These are phyloP conservation scores for Hylyphantes graminicola DNA, from an alignment of 1,140 invertebrate genomes.

Conservation along the genomic window DNA sequence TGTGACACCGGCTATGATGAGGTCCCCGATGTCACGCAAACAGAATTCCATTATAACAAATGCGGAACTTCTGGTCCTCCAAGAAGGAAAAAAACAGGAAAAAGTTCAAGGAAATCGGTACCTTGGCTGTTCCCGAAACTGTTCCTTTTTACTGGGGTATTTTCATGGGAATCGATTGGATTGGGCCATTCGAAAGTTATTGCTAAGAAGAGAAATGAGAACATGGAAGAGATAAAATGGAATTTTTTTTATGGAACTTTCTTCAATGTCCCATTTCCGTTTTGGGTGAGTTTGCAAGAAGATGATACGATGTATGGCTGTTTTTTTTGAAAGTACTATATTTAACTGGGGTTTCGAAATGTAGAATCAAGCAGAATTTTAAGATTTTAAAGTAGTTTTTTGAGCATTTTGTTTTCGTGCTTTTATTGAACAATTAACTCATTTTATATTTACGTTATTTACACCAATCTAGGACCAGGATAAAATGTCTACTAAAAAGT, in stretches of 20 bases:
- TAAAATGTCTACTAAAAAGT: no score
- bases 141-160: constrained; percentile 27
- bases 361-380: no score
- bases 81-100: neutral
- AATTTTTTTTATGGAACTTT: constrained; percentile 29
- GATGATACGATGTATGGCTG: neutral
- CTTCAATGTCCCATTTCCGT: constrained; percentile 33
- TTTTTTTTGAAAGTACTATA: no score
- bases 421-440: no score
- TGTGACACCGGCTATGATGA: constrained; percentile 26
- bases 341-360: no score
- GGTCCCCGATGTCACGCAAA: constrained; percentile 14
- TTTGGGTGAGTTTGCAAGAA: constrained; percentile 27
- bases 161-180: constrained; percentile 39
- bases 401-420: no score
- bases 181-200: constrained; percentile 40
- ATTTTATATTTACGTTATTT: no score
- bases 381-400: no score
- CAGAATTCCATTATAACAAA: constrained; percentile 38
- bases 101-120: neutral
- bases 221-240: constrained; percentile 33
- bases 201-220: constrained; percentile 38
- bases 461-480: no score
- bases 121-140: constrained; percentile 14
- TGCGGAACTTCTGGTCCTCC: constrained; percentile 24